Evolutionary conservation across 2,888 invertebrate genomes (phyloP), one percentile per base, ranked within the genome.

Genomic region (Ischnura elegans): DNA sequence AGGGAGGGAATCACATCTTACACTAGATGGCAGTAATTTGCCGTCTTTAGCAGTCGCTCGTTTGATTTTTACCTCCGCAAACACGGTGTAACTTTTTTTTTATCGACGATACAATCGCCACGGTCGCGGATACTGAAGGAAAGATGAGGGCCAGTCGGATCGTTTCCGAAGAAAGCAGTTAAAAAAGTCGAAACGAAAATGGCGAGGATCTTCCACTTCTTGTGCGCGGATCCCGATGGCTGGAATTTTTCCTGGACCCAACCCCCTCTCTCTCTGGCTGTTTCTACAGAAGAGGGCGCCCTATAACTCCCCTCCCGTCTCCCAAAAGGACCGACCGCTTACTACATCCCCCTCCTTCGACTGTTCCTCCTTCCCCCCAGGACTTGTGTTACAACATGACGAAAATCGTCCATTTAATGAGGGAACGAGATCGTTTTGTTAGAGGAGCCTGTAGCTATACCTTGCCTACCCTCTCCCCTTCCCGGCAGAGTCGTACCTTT

Each of bases 391-490:
- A 25, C 42, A 90, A 90, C 90, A 90, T 61, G 90, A 90, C 90
- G 76, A 90, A 90, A 90, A 61, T 90, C 90, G 90, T 43, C 90
- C 90, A 61, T 90, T 90, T 90, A 90, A 90, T 90, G 90, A 90
- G 90, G 90, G 61, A 45, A 90, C 90, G 90, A 90, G 90, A 90
- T 90, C 90, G 90, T 90, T 90, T 90, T 55, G 90, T 90, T 90
- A 90, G 90, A 43, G n/a, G n/a, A n/a, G n/a, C 43, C 51, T 42
- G 43, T 61, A 61, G 43, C 45, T 42, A 10, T 29, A 8, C 51
- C 51, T 16, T 36, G 10, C 36, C 36, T 29, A 8, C 51, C 51
- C 36, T 36, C 10, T 76, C 76, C 76, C 36, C 25, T 61, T 61
- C 25, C n/a, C n/a, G n/a, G n/a, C n/a, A n/a, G n/a, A n/a, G n/a